Evolutionary conservation across 2,113 vertebrate genomes (phyloP).

Genomic region (Candoia aspera): DNA sequence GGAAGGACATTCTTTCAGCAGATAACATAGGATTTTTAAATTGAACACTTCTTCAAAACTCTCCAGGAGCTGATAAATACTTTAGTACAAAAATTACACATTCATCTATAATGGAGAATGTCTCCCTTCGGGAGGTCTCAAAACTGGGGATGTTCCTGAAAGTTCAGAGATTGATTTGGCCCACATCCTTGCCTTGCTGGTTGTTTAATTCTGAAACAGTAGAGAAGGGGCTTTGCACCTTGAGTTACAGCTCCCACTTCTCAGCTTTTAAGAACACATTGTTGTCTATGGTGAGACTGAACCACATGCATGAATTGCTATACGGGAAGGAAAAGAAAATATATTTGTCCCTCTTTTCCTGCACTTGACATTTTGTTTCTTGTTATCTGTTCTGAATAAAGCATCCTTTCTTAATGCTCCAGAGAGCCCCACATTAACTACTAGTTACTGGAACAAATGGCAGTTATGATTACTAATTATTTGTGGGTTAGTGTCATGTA

Average conservation of each 20-base stretch:
- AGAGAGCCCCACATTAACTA: no score
- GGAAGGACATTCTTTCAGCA: not conserved
- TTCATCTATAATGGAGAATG: not conserved
- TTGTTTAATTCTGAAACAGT: not conserved
- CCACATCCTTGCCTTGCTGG: not conserved
- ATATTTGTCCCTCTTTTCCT: not conserved
- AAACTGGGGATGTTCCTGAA: not conserved
- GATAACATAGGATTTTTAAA: not conserved
- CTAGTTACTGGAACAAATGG: not conserved
- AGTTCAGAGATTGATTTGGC: not conserved
- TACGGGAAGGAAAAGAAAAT: not conserved
- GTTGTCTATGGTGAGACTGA: not conserved
- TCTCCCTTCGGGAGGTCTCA: not conserved
- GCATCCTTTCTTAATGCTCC: not conserved
- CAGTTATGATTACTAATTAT: not conserved
- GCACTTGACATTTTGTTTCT: not conserved
- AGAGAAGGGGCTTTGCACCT: not conserved
- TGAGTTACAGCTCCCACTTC: not conserved
- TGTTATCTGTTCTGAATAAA: not conserved
- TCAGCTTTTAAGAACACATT: not conserved
- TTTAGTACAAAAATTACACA: not conserved
- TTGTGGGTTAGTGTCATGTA: no score
- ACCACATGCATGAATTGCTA: not conserved
- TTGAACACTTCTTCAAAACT: not conserved
- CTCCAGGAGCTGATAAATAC: not conserved